Evolutionary conservation across 2,888 invertebrate genomes (phyloP), one percentile per base, ranked within the genome.

Genomic region (Apoda limacodes): DNA sequence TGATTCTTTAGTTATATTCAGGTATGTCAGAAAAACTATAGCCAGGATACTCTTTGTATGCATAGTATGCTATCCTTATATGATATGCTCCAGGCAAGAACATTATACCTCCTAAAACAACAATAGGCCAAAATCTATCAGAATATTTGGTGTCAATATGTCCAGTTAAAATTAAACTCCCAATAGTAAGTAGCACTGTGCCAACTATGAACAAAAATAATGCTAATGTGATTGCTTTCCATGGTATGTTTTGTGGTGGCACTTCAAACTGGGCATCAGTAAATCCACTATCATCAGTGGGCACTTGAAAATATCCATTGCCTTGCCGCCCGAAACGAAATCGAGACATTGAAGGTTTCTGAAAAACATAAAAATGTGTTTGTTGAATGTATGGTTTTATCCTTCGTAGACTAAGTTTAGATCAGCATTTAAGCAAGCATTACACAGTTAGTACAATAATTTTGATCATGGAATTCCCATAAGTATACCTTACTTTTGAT

Each of bases 11-110:
- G 52, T 93, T 91, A 75, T 92, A 92, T 57, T 93, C 92, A 22
- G 94, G 94, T 68, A 94, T 94, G 66, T 95, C 94, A 52, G 90
- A 88, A 64, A 89, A 94, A 25, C 91, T 91, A 63, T 89, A 95
- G 1, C 93, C 93, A 29, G 89, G 88, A 54, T 90, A 89, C 55
- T 91, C 87, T 47, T 88, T 87, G 63, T 88, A 93, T 1, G 95
- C 95, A 68, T 89, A 91, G 59, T 90, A 88, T 17, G 94, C 92
- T 55, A 95, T 91, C 48, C 93, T 85, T 26, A 93, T 87, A 60
- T 96, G 95, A 68, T 95, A 95, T 29, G 91, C 90, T 22, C 95
- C 95, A 1, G 95, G 95, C 44, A 95, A 88, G 56, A 95, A 94
- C 92, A 95, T 93, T 21, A 96, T 81, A 12, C 85, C 80, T 17